These are phyloP conservation scores for Sialia sialis DNA, from an alignment of 2,113 vertebrate species.

Conservation along the genomic window DNA sequence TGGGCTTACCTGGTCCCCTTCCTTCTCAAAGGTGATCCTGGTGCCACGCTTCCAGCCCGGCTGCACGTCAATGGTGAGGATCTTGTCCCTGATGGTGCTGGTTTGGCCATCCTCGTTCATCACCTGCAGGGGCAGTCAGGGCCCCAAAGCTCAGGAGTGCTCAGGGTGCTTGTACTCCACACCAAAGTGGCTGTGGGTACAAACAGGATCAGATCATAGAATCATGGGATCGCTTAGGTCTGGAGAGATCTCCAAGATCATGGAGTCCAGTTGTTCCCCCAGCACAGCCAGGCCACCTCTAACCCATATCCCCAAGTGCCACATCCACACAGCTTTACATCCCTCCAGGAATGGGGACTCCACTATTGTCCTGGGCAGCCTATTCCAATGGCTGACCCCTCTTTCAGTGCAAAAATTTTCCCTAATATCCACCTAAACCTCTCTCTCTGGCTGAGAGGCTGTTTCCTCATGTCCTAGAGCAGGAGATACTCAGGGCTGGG, in stretches of 20 bases:
- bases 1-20: conserved; percentile 87
- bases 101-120: conserved; percentile 88
- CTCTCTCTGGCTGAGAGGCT: no score
- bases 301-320: neutral
- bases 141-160: neutral
- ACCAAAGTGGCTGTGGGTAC: neutral
- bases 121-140: conserved; percentile 65
- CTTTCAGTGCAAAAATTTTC: neutral
- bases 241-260: neutral
- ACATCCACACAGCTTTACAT: neutral
- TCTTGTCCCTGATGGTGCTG: conserved; percentile 90
- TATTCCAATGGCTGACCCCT: neutral
- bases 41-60: conserved; percentile 90
- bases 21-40: conserved; percentile 83
- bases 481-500: neutral
- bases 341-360: neutral
- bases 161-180: neutral
- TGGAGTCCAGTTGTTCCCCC: neutral
- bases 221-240: neutral
- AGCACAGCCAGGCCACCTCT: neutral
- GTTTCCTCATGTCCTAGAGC: neutral
- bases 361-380: neutral
- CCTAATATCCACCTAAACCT: neutral
- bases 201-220: accelerated
- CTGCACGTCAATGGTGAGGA: conserved; percentile 83